phyloP scores from a whole-genome alignment of 2,797 vertebrate genomes.

The Bryconaethiops microstoma region DNA sequence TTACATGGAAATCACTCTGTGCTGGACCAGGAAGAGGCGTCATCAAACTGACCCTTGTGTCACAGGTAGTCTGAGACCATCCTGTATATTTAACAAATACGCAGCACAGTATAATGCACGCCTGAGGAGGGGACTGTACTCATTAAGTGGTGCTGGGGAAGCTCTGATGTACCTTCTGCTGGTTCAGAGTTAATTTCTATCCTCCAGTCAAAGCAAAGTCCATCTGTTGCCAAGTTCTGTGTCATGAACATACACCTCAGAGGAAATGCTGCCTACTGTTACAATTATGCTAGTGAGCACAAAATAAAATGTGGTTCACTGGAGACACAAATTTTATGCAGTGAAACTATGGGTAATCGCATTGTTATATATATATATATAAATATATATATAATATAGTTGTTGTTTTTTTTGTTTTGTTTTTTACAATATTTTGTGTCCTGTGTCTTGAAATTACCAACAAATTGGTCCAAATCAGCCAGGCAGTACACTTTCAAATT shows the following conservation, averaged over 20 bases:
- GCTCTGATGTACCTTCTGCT: constrained; percentile 26
- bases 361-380: no score
- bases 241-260: constrained; percentile 9
- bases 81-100: background rate
- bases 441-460: background rate
- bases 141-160: constrained; percentile 36
- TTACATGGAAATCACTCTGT: background rate
- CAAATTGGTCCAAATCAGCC: background rate
- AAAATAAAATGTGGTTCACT: background rate
- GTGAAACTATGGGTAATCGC: background rate
- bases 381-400: no score
- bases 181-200: constrained; percentile 43
- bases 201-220: constrained; percentile 36
- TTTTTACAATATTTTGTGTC: no score
- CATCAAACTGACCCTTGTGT: constrained; percentile 21
- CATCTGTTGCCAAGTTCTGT: constrained; percentile 48
- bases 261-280: background rate
- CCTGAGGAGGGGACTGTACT: constrained; percentile 20
- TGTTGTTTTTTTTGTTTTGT: background rate
- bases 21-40: constrained; percentile 24
- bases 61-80: constrained; percentile 8
- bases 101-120: background rate
- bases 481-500: background rate
- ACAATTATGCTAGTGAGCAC: constrained; percentile 12
- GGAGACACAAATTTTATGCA: background rate